phyloP scores from a whole-genome alignment of 2,888 invertebrate genomes.

The Polyploca ridens region DNA sequence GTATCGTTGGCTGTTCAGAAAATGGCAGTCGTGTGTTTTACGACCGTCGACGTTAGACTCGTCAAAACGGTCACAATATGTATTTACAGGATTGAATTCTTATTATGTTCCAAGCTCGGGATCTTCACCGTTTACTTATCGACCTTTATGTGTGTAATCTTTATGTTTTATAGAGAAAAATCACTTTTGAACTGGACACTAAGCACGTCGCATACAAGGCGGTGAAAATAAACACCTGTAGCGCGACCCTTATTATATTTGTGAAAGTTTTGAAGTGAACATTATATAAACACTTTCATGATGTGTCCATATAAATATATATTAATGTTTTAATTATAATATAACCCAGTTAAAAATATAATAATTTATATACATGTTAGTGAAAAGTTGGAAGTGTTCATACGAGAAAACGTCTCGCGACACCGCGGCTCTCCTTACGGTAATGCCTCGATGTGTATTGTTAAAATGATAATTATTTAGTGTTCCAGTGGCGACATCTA shows the following conservation, averaged over 20 bases:
- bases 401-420: conserved; percentile 24
- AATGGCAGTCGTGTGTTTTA: not conserved
- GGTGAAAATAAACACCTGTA: not conserved
- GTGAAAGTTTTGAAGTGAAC: not conserved
- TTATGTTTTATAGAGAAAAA: conserved; percentile 16
- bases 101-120: not conserved
- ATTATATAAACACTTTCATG: too few species aligned
- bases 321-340: not conserved
- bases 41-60: not conserved
- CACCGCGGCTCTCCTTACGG: conserved; percentile 21
- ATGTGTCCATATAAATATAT: not conserved
- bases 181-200: conserved; percentile 20
- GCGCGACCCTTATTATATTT: not conserved
- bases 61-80: not conserved
- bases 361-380: conserved; percentile 26
- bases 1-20: too few species aligned
- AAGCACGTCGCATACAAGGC: conserved; percentile 8
- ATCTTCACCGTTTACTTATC: not conserved
- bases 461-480: not conserved
- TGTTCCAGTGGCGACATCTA: not conserved
- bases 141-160: not conserved
- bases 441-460: conserved; percentile 3
- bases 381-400: conserved; percentile 28
- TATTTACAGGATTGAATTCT: not conserved
- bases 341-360: not conserved